Conservation (phyloP, 2,888 invertebrate species). For the Eremobia ochroleuca region DNA sequence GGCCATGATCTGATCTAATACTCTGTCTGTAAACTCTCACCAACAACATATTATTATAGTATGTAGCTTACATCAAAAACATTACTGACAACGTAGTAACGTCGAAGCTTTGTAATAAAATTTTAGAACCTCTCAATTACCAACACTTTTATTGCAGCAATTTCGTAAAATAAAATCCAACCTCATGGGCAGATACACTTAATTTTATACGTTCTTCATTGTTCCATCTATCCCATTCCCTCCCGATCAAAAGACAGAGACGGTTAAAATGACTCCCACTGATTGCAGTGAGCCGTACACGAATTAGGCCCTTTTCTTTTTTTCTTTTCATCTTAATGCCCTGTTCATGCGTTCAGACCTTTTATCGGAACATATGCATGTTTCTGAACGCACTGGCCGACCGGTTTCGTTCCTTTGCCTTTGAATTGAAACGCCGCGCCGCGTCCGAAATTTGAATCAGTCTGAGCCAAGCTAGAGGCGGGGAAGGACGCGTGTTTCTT, state of each 20-base stretch:
- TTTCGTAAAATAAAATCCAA: slow-evolving; percentile 87
- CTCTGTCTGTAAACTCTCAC: slow-evolving; percentile 14
- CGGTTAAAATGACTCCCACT: slow-evolving; percentile 86
- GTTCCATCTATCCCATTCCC: slow-evolving; percentile 75
- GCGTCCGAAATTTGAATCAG: slow-evolving; percentile 83
- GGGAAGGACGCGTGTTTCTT: slow-evolving; percentile 72
- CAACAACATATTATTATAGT: not conserved
- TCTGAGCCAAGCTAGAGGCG: slow-evolving; percentile 76
- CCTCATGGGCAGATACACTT: slow-evolving; percentile 86
- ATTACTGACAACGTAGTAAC: slow-evolving; percentile 53
- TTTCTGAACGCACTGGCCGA: slow-evolving; percentile 85
- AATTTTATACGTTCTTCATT: slow-evolving; percentile 86
- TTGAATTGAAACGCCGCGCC: slow-evolving; percentile 84
- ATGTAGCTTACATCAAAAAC: slow-evolving; percentile 37
- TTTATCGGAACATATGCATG: slow-evolving; percentile 89
- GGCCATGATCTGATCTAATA: slow-evolving; percentile 4
- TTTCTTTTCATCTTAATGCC: slow-evolving; percentile 86
- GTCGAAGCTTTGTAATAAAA: slow-evolving; percentile 76
- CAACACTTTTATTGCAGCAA: slow-evolving; percentile 87
- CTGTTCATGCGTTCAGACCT: slow-evolving; percentile 89
- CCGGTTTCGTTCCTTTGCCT: slow-evolving; percentile 88
- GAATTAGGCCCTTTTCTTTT: slow-evolving; percentile 88
- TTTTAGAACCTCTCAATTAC: slow-evolving; percentile 85
- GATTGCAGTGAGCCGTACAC: slow-evolving; percentile 89
- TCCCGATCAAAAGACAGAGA: slow-evolving; percentile 74